A percentile compares a stretch with the other conserved stretches of the same genome.
These are phyloP conservation scores for Carassius carassius DNA, from an alignment of 2,113 vertebrate species.

Conservation along the genomic window DNA sequence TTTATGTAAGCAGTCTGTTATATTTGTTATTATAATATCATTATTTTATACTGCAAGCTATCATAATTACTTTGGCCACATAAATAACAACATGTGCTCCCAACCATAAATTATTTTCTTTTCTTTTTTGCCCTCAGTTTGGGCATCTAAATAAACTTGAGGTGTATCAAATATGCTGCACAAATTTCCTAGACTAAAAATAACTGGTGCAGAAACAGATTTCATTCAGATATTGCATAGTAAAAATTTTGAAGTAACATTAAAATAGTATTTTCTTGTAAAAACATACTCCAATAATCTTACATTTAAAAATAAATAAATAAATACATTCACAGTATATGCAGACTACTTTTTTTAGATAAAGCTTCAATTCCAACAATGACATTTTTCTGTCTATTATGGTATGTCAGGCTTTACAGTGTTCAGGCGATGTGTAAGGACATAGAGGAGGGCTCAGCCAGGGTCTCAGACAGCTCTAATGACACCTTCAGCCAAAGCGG, in stretches of 20 bases:
- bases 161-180: background rate
- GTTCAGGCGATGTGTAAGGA: constrained; percentile 11
- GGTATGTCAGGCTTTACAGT: background rate
- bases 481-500: constrained; percentile 80
- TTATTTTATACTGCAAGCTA: background rate
- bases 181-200: background rate
- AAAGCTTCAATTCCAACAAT: background rate
- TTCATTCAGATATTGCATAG: background rate
- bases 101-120: background rate
- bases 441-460: constrained; percentile 58
- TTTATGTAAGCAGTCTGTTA: background rate
- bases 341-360: background rate
- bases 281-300: background rate
- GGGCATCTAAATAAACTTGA: background rate
- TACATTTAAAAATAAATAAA: background rate
- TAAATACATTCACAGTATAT: background rate
- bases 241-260: background rate
- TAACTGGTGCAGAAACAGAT: background rate
- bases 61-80: background rate
- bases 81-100: background rate
- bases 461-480: constrained; percentile 76
- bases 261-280: background rate
- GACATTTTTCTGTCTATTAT: background rate
- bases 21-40: background rate
- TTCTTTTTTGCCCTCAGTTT: background rate